These are phyloP conservation scores for Erpetoichthys calabaricus DNA, from an alignment of 2,797 vertebrate genomes.

Conservation along the genomic window DNA sequence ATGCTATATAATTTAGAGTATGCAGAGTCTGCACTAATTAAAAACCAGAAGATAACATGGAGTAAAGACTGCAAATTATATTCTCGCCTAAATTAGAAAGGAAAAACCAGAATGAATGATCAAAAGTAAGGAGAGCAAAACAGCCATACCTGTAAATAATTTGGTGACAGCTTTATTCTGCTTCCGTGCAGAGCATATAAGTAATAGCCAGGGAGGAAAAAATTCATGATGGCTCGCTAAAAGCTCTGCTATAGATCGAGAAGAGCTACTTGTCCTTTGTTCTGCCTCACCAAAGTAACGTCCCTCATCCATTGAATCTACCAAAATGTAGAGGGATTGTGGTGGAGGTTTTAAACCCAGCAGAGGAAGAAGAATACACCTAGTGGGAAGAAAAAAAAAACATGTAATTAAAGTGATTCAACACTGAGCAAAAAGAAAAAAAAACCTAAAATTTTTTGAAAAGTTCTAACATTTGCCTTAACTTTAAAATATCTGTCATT, in stretches of 20 bases:
- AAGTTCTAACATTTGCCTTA: too few species aligned
- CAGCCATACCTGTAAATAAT: conserved; percentile 74
- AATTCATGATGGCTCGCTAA: conserved; percentile 85
- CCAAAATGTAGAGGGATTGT: conserved; percentile 77
- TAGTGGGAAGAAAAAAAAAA: conserved; percentile 24
- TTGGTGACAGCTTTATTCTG: conserved; percentile 94
- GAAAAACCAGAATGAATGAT: too few species aligned
- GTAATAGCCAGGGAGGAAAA: conserved; percentile 89
- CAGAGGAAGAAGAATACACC: conserved; percentile 83
- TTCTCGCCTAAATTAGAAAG: too few species aligned
- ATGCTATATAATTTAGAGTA: too few species aligned
- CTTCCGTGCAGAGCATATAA: conserved; percentile 82
- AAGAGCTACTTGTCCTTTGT: conserved; percentile 54
- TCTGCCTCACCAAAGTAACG: conserved; percentile 65
- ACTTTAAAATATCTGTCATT: too few species aligned
- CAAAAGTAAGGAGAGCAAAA: too few species aligned
- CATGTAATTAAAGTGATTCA: background rate
- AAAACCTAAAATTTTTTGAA: background rate
- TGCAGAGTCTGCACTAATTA: too few species aligned
- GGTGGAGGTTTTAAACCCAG: conserved; percentile 71
- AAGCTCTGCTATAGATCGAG: conserved; percentile 82
- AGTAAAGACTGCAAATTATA: too few species aligned
- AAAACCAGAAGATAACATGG: too few species aligned
- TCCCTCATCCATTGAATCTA: conserved; percentile 90
- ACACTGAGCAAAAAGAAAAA: conserved; percentile 5